These are phyloP conservation scores for Sebastes hubbsi DNA, from an alignment of 2,797 vertebrate species.

Conservation along the genomic window DNA sequence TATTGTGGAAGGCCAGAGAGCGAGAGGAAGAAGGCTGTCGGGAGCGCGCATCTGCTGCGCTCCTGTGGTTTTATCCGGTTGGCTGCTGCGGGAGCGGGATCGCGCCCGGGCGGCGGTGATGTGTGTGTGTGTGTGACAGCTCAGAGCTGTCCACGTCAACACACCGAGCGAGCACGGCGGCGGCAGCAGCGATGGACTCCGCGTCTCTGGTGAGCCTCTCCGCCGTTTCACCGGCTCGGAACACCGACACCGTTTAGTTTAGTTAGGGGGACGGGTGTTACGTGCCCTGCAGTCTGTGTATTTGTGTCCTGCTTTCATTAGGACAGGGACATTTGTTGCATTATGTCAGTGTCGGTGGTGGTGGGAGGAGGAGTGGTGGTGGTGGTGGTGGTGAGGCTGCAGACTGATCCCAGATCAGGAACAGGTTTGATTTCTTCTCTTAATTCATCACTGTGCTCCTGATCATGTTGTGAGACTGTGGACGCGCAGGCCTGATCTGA, in stretches of 20 bases:
- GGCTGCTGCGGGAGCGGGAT: slow-evolving; percentile 34
- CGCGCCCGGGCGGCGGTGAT: slow-evolving; percentile 54
- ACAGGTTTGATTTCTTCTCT: not conserved
- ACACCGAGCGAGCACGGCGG: slow-evolving; percentile 63
- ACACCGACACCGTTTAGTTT: not conserved
- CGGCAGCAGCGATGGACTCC: slow-evolving; percentile 79
- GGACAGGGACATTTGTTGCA: slow-evolving; percentile 59
- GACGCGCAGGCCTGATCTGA: slow-evolving; percentile 47
- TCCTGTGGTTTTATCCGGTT: slow-evolving; percentile 32
- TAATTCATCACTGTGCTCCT: not conserved
- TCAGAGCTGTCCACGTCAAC: slow-evolving; percentile 88
- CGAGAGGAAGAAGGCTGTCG: not conserved
- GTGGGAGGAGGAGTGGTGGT: not conserved
- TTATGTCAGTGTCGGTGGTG: slow-evolving; percentile 36
- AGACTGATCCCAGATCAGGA: slow-evolving; percentile 4
- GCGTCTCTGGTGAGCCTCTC: slow-evolving; percentile 77
- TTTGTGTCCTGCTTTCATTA: not conserved
- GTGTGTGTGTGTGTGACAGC: slow-evolving; percentile 78
- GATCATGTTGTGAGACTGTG: not conserved
- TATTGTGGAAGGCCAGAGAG: slow-evolving; percentile 42
- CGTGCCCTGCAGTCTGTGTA: not conserved
- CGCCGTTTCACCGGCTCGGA: not conserved
- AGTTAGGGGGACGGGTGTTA: too few relatives aligned
- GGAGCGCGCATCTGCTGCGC: slow-evolving; percentile 26
- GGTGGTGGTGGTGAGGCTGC: not conserved